Percentiles rank a stretch among this genome's conserved stretches.
Conservation (phyloP, 2,797 vertebrate genomes). For the Cyprinella venusta region DNA sequence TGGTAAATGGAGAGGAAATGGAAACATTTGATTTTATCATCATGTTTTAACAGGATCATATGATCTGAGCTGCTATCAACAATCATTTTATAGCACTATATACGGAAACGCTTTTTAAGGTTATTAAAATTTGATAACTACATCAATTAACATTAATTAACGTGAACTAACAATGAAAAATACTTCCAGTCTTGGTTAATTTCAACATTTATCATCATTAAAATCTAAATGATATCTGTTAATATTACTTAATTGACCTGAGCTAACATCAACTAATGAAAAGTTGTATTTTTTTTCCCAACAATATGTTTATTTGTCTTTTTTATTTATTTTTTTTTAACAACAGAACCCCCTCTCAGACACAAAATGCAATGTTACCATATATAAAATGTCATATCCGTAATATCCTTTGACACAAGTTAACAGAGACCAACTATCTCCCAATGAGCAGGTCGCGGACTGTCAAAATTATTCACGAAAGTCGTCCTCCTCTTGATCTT, state of each 20-base stretch:
- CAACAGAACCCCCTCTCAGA: no score
- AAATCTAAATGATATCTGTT: background rate
- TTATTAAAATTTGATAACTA: background rate
- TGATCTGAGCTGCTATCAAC: background rate
- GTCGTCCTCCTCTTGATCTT: no score
- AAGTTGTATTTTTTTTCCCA: background rate
- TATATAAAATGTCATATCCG: no score
- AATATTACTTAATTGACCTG: background rate
- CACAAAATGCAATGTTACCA: no score
- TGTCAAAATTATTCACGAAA: no score
- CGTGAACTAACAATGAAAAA: background rate
- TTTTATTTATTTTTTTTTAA: no score
- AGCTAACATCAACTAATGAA: background rate
- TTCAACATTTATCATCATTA: background rate
- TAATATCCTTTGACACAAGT: no score
- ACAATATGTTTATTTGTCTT: no score
- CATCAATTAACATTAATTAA: no score
- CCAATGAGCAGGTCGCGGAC: no score
- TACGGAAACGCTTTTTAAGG: background rate
- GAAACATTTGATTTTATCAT: background rate
- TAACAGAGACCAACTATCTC: no score
- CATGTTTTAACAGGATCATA: background rate
- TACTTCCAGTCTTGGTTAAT: background rate
- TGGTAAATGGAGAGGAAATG: background rate
- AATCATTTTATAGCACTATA: background rate